Base-by-base conservation (phyloP, 1,140 invertebrate species). In the Arion vulgaris region DNA sequence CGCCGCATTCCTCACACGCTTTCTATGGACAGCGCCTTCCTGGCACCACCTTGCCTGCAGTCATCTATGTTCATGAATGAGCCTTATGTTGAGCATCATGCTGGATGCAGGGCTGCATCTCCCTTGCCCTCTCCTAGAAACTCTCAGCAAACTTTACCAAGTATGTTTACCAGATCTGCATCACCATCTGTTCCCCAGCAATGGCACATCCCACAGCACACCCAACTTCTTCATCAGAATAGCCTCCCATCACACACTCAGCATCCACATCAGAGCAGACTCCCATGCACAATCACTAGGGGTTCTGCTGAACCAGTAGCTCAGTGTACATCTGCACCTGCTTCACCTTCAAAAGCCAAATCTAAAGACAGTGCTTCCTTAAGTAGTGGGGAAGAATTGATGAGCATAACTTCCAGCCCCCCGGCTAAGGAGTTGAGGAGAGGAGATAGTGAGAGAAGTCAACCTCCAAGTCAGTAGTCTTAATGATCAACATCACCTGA, bases 1-100 rank as follows among this genome's bases (percentile, higher is more conserved):
- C 80, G 80, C 49, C 69, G 80, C 80, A 81, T 81, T 81, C 80
- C 80, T 73, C 80, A 81, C 49, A 81, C 80, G 19, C 80, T 81
- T 53, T 81, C 80, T 45, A 62, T 81, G 51, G 80, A 81, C 80
- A 74, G 80, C 51, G 80, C 80, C 38, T 74, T 81, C 45, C 51
- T 81, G n/a, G 49, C 39, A 32, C 80, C 80, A 23, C 80, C 80
- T n/a, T 69, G 80, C 15, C 26, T 73, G 13, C 28, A 36, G 23
- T 28, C 39, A n/a, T 57, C 69, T 28, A 74, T 73, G 38, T 53
- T 71, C 49, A 51, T 81, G 17, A 81, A 81, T 66, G 80, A 81
- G n/a, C 80, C 80, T 62, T 81, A 38, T 41, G 17, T 81, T 17
- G 80, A 81, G 36, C 49, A 74, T 13, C 80, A 81, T 49, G 80